A percentile compares a stretch with the other conserved stretches of the same genome.
These are phyloP conservation scores for Tubulanus polymorphus DNA, from an alignment of 2,888 invertebrate species.

Conservation along the genomic window DNA sequence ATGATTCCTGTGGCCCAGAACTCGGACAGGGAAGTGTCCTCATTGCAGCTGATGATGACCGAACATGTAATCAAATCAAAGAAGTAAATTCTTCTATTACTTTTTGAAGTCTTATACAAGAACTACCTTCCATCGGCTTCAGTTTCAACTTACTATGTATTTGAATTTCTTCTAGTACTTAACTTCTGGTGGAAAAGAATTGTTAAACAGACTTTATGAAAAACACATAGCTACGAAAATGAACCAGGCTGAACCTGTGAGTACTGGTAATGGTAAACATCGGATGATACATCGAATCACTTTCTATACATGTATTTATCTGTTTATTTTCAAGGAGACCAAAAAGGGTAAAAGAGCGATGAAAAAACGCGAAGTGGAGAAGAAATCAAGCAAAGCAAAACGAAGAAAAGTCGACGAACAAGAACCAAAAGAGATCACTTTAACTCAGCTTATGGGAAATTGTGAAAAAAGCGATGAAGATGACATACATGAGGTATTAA, in stretches of 20 bases:
- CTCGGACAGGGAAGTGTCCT: slow-evolving; percentile 62
- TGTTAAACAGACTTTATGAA: slow-evolving; percentile 37
- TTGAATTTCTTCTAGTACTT: slow-evolving; percentile 36
- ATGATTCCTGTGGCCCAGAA: slow-evolving; percentile 51
- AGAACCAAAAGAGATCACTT: slow-evolving; percentile 21
- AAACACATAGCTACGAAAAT: slow-evolving; percentile 33
- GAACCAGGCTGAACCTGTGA: no score
- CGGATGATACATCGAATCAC: no score
- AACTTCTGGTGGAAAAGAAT: slow-evolving; percentile 36
- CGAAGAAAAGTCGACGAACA: no score
- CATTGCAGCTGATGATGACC: slow-evolving; percentile 77
- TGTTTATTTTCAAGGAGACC: no score
- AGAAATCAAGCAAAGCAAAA: no score
- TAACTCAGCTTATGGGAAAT: slow-evolving; percentile 36
- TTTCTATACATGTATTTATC: slow-evolving; percentile 1
- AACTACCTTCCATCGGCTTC: no score
- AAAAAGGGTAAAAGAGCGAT: slow-evolving; percentile 17
- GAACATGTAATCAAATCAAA: slow-evolving; percentile 73
- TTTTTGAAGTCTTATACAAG: not conserved
- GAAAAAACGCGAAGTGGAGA: slow-evolving; percentile 9
- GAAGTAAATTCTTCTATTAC: slow-evolving; percentile 26
- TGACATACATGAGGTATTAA: no score
- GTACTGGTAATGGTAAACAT: no score
- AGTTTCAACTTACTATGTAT: no score
- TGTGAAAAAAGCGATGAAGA: not conserved